These are phyloP conservation scores for Halcyon badia DNA, from an alignment of 2,797 vertebrate species.

Conservation along the genomic window DNA sequence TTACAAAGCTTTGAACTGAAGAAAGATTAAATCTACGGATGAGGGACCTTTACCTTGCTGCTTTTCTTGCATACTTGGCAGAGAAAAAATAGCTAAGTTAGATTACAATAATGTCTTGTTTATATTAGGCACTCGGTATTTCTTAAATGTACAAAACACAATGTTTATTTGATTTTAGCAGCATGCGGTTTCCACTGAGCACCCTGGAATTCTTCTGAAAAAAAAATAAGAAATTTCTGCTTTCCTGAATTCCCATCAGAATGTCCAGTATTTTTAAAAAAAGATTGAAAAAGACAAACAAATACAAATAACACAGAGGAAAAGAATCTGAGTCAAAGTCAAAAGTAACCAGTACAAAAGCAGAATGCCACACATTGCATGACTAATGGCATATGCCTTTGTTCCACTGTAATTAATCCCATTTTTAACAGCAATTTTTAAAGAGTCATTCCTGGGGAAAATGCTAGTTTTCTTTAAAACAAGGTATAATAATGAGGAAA, in stretches of 20 bases:
- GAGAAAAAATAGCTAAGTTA: neutral
- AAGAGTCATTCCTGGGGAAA: slow-evolving; percentile 7
- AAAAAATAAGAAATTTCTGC: neutral
- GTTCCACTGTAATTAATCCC: slow-evolving; percentile 83
- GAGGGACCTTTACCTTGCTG: neutral
- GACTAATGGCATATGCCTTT: slow-evolving; percentile 75
- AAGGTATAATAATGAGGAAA: neutral
- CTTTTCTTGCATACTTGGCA: neutral
- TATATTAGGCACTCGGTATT: neutral
- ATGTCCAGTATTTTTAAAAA: neutral
- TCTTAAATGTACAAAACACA: neutral
- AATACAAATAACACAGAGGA: neutral
- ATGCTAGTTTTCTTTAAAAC: neutral
- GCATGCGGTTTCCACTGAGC: neutral
- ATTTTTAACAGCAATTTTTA: slow-evolving; percentile 71
- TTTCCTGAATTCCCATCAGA: neutral
- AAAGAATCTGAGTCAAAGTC: slow-evolving; percentile 50
- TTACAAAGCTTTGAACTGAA: slow-evolving; percentile 44
- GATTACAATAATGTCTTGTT: neutral
- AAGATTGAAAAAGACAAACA: neutral
- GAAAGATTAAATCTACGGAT: neutral
- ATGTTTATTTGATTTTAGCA: neutral
- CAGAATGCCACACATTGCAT: slow-evolving; percentile 68
- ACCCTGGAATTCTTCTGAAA: neutral
- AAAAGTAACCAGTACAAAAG: slow-evolving; percentile 69